Conservation (phyloP, 2,888 invertebrate species). For the Drosophila sordidapex region DNA sequence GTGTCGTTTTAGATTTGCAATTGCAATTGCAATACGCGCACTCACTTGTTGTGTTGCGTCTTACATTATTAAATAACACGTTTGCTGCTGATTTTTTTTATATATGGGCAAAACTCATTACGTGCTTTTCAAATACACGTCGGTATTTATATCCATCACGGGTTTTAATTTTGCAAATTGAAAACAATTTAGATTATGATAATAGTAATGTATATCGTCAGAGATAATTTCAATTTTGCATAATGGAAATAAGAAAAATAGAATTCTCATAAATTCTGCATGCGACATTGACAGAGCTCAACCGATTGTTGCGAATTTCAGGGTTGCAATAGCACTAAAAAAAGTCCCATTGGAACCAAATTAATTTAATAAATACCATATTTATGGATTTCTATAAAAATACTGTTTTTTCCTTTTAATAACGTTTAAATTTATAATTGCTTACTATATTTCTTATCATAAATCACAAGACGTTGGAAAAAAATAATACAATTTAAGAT, state of each 20-base stretch:
- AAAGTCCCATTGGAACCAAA: conserved; percentile 2
- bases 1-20: conserved; percentile 3
- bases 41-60: conserved; percentile 55
- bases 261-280: conserved; percentile 59
- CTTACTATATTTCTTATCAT: background rate
- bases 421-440: conserved; percentile 7
- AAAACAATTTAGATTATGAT: conserved; percentile 22
- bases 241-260: conserved; percentile 53
- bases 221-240: conserved; percentile 46
- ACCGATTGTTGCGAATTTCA: conserved; percentile 45
- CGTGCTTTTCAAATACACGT: conserved; percentile 19
- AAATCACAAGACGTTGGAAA: background rate
- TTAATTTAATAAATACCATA: conserved; percentile 2
- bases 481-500: conserved; percentile 4
- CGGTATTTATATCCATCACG: conserved; percentile 33
- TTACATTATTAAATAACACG: conserved; percentile 73
- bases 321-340: conserved; percentile 31
- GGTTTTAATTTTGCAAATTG: conserved; percentile 18
- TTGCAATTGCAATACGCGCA: conserved; percentile 19
- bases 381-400: conserved; percentile 5
- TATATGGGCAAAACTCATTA: conserved; percentile 27
- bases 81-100: conserved; percentile 29
- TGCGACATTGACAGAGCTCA: conserved; percentile 50
- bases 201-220: conserved; percentile 29
- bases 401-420: conserved; percentile 6